phyloP scores from a whole-genome alignment of 2,888 invertebrate species.

The Mesoligia furuncula region DNA sequence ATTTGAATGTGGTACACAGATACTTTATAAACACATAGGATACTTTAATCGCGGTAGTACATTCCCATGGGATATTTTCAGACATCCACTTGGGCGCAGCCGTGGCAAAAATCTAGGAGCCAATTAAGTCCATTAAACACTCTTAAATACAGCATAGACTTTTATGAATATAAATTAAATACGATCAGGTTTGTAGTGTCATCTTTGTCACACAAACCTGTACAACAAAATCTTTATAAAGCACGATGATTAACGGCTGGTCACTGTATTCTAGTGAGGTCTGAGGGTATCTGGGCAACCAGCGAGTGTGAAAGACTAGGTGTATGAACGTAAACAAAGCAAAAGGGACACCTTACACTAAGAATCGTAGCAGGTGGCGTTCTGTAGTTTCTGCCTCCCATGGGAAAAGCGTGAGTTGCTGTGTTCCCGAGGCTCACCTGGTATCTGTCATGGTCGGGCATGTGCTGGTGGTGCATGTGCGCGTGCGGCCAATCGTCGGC shows the following conservation, averaged over 20 bases:
- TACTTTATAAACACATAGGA: no score
- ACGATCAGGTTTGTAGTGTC: neutral
- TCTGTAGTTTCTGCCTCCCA: neutral
- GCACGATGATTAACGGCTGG: no score
- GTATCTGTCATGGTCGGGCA: constrained; percentile 83
- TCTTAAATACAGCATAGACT: neutral
- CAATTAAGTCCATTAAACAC: neutral
- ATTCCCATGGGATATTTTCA: no score
- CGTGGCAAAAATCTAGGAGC: no score
- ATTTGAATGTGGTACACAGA: no score
- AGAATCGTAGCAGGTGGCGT: neutral
- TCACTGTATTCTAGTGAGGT: no score
- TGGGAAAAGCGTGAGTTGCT: neutral
- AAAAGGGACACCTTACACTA: neutral
- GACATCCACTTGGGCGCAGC: no score
- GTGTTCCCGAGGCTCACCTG: constrained; percentile 70
- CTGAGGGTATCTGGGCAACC: no score
- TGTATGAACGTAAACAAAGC: neutral
- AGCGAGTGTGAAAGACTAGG: no score
- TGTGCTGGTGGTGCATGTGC: constrained; percentile 73
- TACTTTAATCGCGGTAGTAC: no score
- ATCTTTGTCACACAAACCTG: neutral
- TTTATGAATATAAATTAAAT: neutral
- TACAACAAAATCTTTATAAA: no score
- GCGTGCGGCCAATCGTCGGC: constrained; percentile 84